Percentiles rank a stretch among this genome's conserved stretches.
Conservation (phyloP, 2,113 vertebrate genomes). For the Struthio camelus region DNA sequence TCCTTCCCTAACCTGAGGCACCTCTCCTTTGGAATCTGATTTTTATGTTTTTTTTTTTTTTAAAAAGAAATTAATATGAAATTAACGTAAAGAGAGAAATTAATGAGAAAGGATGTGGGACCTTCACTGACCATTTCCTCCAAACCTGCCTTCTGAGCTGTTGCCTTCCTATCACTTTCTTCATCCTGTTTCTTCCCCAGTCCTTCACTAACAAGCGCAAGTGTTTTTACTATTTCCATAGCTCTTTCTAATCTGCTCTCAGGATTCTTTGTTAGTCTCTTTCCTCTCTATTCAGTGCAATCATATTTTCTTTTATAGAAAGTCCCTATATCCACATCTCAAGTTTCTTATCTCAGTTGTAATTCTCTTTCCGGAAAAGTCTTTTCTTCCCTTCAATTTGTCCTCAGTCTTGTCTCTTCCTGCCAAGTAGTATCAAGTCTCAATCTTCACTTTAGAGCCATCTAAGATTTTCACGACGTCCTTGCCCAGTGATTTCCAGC, state of each 20-base stretch:
- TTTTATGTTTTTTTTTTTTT: background rate
- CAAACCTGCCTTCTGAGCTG: background rate
- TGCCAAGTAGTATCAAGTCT: background rate
- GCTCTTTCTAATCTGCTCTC: background rate
- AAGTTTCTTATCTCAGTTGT: background rate
- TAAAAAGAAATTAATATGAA: background rate
- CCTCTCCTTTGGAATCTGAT: background rate
- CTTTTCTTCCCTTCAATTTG: background rate
- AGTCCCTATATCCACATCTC: background rate
- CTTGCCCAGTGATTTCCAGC: background rate
- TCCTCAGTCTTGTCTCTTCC: background rate
- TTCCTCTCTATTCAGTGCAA: background rate
- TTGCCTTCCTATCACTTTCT: background rate
- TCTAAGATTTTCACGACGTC: background rate
- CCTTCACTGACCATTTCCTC: background rate
- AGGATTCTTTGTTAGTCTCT: background rate
- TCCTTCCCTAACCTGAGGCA: background rate
- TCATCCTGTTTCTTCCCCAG: background rate
- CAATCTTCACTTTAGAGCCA: background rate
- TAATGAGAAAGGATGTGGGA: background rate
- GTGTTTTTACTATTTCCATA: background rate
- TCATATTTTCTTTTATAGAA: background rate
- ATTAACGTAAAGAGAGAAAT: background rate
- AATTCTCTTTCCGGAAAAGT: background rate
- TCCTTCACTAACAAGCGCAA: background rate